Conservation (phyloP, 2,888 invertebrate species). For the Xiphydria camelus region DNA sequence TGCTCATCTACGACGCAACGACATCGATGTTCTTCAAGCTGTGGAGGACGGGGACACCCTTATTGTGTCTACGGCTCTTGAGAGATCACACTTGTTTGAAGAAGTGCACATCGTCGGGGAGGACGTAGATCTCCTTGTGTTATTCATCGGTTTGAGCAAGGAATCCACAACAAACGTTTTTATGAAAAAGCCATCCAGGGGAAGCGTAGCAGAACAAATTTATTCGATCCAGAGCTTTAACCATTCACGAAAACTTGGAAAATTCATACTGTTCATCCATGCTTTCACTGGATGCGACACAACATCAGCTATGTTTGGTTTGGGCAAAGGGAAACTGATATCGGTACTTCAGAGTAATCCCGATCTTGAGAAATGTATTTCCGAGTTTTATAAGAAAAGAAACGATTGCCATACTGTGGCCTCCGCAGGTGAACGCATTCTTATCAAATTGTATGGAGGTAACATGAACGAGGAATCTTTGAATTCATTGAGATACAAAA, state of each 20-base stretch:
- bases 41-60: conserved; percentile 24
- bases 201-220: conserved; percentile 5
- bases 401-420: conserved; percentile 4
- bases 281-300: conserved; percentile 16
- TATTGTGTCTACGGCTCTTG: conserved; percentile 19
- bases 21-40: conserved; percentile 16
- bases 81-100: conserved; percentile 1
- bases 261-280: conserved; percentile 13
- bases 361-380: conserved; percentile 1
- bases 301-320: too few species aligned
- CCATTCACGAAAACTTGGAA: conserved; percentile 4
- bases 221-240: conserved; percentile 10
- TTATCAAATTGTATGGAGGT: conserved; percentile 10
- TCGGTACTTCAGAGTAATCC: conserved; percentile 9
- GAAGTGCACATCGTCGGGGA: conserved; percentile 17
- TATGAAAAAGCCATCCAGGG: conserved; percentile 5
- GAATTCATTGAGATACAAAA: background rate
- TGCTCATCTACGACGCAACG: conserved; percentile 11
- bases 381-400: conserved; percentile 11
- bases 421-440: conserved; percentile 15
- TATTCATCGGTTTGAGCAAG: conserved; percentile 6
- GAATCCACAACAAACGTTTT: conserved; percentile 1
- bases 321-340: conserved; percentile 14
- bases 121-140: conserved; percentile 19
- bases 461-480: conserved; percentile 2